Evolutionary conservation across 2,797 vertebrate genomes (phyloP).

Genomic region (Gymnocypris eckloni): DNA sequence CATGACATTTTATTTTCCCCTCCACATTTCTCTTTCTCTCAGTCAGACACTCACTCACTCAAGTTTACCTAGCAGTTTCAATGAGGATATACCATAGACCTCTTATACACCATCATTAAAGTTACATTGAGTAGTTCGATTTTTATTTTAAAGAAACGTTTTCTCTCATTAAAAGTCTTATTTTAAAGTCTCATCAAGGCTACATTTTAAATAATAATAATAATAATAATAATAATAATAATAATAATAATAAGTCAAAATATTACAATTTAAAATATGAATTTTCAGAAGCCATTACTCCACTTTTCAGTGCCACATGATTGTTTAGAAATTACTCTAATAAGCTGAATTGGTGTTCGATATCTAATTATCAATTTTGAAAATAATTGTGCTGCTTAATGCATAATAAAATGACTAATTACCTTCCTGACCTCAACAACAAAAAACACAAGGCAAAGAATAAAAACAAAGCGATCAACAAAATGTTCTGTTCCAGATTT

Average conservation of each 20-base stretch:
- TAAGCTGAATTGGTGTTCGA: not conserved
- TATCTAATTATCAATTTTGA: not conserved
- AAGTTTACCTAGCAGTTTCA: not conserved
- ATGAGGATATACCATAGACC: not conserved
- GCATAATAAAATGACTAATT: not conserved
- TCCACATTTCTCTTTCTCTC: not conserved
- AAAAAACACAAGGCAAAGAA: too few species aligned
- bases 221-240: not conserved
- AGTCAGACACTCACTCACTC: not conserved
- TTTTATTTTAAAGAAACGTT: not conserved
- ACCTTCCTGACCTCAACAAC: not conserved
- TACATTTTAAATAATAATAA: not conserved
- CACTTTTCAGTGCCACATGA: not conserved
- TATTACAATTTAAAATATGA: not conserved
- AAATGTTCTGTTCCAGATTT: too few species aligned
- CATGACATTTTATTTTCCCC: not conserved
- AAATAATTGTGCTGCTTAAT: not conserved
- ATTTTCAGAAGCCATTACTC: not conserved
- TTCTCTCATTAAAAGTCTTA: not conserved
- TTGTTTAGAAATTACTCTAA: not conserved
- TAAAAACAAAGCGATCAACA: too few species aligned
- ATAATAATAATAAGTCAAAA: not conserved
- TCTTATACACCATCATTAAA: not conserved
- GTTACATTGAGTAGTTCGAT: not conserved
- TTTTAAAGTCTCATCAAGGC: not conserved